Percentiles rank a stretch among this genome's conserved stretches.
These are phyloP conservation scores for Tuberolachnus salignus DNA, from an alignment of 2,888 invertebrate genomes.

Conservation along the genomic window DNA sequence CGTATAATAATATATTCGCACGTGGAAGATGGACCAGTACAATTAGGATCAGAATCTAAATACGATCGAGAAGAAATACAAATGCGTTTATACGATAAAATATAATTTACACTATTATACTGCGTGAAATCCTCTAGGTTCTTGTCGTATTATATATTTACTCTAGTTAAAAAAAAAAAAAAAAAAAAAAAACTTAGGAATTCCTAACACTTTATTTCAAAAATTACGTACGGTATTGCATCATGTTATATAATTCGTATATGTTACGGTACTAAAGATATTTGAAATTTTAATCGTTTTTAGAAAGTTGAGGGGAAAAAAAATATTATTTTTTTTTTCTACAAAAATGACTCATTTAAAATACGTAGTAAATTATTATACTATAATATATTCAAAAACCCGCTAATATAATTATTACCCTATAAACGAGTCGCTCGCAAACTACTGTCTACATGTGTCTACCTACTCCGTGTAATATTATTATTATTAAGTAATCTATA, in stretches of 20 bases:
- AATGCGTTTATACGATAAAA: no score
- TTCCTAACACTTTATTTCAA: no score
- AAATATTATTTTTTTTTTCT: neutral
- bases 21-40: no score
- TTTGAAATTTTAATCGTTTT: conserved; percentile 4
- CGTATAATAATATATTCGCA: no score
- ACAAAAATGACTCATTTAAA: neutral
- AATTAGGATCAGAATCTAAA: no score
- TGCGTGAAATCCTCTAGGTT: no score
- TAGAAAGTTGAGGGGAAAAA: conserved; percentile 22
- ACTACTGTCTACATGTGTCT: neutral
- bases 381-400: neutral
- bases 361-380: no score
- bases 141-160: no score
- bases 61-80: no score
- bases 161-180: no score
- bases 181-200: no score
- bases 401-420: neutral
- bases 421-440: neutral
- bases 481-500: conserved; percentile 5
- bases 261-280: neutral
- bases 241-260: neutral
- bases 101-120: no score
- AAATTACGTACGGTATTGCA: neutral
- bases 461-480: neutral